phyloP scores from a whole-genome alignment of 2,888 invertebrate genomes.

The Actias luna region DNA sequence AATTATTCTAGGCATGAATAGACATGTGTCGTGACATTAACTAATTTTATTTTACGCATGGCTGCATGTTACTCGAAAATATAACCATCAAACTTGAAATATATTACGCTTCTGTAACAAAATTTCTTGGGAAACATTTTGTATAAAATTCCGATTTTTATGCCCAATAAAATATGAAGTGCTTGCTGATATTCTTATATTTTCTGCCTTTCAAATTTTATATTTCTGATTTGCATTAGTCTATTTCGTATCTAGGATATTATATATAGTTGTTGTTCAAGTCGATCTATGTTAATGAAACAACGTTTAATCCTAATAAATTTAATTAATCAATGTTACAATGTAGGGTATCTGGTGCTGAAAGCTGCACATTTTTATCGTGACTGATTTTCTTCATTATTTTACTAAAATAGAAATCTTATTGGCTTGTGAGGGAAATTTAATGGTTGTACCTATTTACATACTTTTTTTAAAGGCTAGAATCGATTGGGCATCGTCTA shows the following conservation, averaged over 20 bases:
- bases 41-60: not conserved
- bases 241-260: not conserved
- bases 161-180: not conserved
- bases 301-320: not conserved
- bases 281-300: not conserved
- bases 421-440: too few relatives aligned
- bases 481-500: too few relatives aligned
- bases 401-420: not conserved
- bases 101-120: not conserved
- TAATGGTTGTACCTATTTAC: too few relatives aligned
- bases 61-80: not conserved
- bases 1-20: not conserved
- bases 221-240: not conserved
- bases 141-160: not conserved
- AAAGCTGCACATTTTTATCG: not conserved
- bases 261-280: not conserved
- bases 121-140: not conserved
- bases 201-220: not conserved
- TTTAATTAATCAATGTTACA: not conserved
- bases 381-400: not conserved
- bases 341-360: not conserved
- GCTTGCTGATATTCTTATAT: not conserved
- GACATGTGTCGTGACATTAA: not conserved
- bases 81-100: not conserved
- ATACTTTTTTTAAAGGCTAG: too few relatives aligned